Evolutionary conservation across 2,888 invertebrate species (phyloP).

Genomic region (Myopa testacea): DNA sequence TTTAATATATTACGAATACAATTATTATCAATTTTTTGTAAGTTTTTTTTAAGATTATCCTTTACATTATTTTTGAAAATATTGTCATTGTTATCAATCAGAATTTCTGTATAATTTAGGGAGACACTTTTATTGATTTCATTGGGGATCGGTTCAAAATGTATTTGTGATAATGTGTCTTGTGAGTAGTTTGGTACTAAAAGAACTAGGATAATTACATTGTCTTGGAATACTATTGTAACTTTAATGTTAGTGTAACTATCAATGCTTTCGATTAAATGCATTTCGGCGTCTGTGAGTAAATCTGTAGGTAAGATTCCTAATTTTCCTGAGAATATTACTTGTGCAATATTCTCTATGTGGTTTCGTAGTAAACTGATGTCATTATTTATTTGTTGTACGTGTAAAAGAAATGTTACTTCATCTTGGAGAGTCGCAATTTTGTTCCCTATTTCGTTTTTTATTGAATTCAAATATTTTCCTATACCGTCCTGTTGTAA

Average conservation of each 20-base stretch:
- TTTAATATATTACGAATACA: conserved; percentile 38
- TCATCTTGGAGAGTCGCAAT: conserved; percentile 46
- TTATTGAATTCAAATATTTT: conserved; percentile 46
- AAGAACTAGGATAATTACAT: conserved; percentile 39
- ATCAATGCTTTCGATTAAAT: conserved; percentile 43
- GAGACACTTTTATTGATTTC: conserved; percentile 36
- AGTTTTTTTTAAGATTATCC: conserved; percentile 38
- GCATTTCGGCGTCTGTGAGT: conserved; percentile 40
- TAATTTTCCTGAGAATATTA: conserved; percentile 46
- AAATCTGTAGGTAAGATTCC: conserved; percentile 45
- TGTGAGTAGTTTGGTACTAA: conserved; percentile 36
- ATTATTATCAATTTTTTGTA: conserved; percentile 29
- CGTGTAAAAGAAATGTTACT: conserved; percentile 44
- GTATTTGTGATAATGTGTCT: conserved; percentile 36
- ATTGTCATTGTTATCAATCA: conserved; percentile 36
- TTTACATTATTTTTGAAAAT: conserved; percentile 34
- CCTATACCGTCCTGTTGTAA: conserved; percentile 43
- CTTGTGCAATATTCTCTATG: conserved; percentile 43
- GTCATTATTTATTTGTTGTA: conserved; percentile 46
- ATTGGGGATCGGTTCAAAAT: conserved; percentile 42
- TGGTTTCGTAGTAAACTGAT: conserved; percentile 41
- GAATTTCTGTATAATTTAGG: conserved; percentile 33
- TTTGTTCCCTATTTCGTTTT: conserved; percentile 38
- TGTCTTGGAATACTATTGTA: conserved; percentile 38
- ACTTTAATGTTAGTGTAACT: conserved; percentile 44